Conservation (phyloP, 2,888 invertebrate species). For the Sipha maydis region DNA sequence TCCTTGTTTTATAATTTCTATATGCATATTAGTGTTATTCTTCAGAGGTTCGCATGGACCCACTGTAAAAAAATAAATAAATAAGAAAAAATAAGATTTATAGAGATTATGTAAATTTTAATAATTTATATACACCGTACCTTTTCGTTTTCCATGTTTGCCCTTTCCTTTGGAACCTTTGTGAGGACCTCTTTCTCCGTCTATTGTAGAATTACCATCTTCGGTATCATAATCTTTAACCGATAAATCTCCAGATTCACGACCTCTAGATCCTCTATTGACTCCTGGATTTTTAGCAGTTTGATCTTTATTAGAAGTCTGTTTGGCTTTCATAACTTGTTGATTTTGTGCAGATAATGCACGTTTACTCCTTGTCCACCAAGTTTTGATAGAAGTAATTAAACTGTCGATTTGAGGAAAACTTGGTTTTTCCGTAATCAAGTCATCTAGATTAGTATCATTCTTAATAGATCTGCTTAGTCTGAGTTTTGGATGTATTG, state of each 20-base stretch:
- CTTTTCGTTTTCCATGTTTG: constrained; percentile 63
- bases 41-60: constrained; percentile 77
- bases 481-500: constrained; percentile 86
- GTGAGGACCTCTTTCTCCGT: constrained; percentile 20
- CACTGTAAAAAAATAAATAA: constrained; percentile 30
- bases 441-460: background rate
- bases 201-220: constrained; percentile 38
- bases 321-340: constrained; percentile 64
- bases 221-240: constrained; percentile 62
- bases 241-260: constrained; percentile 43
- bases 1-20: constrained; percentile 78
- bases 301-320: constrained; percentile 62
- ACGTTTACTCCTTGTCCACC: constrained; percentile 63
- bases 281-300: constrained; percentile 61
- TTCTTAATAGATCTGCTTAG: constrained; percentile 74
- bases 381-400: constrained; percentile 46
- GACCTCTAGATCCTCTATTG: constrained; percentile 63
- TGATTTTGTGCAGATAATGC: constrained; percentile 65
- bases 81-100: background rate
- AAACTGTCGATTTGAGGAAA: constrained; percentile 43
- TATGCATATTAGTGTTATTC: constrained; percentile 75
- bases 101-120: background rate
- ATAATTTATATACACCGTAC: constrained; percentile 33
- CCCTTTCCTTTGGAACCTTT: constrained; percentile 61
- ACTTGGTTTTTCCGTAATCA: constrained; percentile 48